These are phyloP conservation scores for Gobius niger DNA, from an alignment of 2,113 vertebrate genomes.

Conservation along the genomic window DNA sequence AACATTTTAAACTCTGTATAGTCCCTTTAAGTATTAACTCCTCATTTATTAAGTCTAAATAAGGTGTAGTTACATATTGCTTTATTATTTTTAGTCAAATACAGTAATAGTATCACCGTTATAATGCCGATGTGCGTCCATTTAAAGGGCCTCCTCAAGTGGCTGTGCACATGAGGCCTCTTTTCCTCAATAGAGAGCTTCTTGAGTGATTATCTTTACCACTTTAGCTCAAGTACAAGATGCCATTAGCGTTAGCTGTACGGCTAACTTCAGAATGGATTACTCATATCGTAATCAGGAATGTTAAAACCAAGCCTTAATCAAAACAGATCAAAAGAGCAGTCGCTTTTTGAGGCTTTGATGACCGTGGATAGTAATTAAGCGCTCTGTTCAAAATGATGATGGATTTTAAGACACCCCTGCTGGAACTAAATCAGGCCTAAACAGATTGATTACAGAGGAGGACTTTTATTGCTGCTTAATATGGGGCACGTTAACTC, in stretches of 20 bases:
- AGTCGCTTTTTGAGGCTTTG: neutral
- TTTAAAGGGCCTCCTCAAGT: slow-evolving; percentile 17
- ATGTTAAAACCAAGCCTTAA: neutral
- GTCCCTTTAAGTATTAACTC: too few relatives aligned
- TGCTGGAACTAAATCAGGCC: neutral
- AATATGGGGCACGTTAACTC: too few relatives aligned
- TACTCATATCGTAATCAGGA: slow-evolving; percentile 11
- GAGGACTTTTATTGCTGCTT: too few relatives aligned
- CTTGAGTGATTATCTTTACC: slow-evolving; percentile 43
- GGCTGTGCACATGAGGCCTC: slow-evolving; percentile 13
- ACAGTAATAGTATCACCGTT: slow-evolving; percentile 17
- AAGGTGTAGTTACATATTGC: too few relatives aligned
- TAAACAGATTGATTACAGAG: neutral
- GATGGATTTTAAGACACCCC: neutral
- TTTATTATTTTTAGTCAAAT: neutral
- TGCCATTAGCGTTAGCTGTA: slow-evolving; percentile 38
- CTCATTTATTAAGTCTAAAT: too few relatives aligned
- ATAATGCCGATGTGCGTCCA: slow-evolving; percentile 27
- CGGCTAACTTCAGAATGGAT: slow-evolving; percentile 49
- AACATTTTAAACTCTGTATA: too few relatives aligned
- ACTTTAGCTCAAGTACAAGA: slow-evolving; percentile 27
- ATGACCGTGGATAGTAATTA: neutral
- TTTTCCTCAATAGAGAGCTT: slow-evolving; percentile 27
- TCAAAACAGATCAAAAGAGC: neutral
- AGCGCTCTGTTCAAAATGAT: neutral